Evolutionary conservation across 1,140 invertebrate species (phyloP).

Genomic region (Papilio polytes): DNA sequence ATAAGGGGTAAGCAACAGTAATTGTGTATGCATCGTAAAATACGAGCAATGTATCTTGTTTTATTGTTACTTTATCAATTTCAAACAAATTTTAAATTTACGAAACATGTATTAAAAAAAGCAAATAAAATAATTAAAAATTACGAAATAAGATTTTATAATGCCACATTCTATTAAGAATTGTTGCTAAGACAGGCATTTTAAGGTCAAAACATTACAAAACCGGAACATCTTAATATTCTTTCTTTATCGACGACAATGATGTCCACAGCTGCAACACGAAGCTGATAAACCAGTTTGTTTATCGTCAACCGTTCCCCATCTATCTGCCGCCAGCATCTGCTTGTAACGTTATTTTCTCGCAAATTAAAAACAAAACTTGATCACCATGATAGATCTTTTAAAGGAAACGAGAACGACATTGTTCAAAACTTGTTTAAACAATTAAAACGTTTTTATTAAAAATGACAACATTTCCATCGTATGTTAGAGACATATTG

Average conservation of each 20-base stretch:
- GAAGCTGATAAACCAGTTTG: slow-evolving; percentile 52
- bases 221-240: slow-evolving; percentile 48
- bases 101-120: too few species aligned
- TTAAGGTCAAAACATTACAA: not conserved
- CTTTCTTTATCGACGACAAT: slow-evolving; percentile 45
- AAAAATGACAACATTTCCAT: not conserved
- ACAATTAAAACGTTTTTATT: slow-evolving; percentile 25
- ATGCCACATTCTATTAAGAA: not conserved
- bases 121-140: too few species aligned
- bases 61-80: not conserved
- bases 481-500: not conserved
- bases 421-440: not conserved
- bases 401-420: slow-evolving; percentile 17
- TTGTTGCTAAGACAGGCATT: not conserved
- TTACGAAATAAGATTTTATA: too few species aligned
- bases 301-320: slow-evolving; percentile 41
- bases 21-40: not conserved
- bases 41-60: too few species aligned
- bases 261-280: slow-evolving; percentile 48
- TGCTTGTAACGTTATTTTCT: slow-evolving; percentile 38
- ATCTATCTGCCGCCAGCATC: slow-evolving; percentile 35
- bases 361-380: slow-evolving; percentile 40
- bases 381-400: slow-evolving; percentile 30
- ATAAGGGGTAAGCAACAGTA: not conserved
- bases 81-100: not conserved